A percentile compares a stretch with the other conserved stretches of the same genome.
These are phyloP conservation scores for Telenomus remus DNA, from an alignment of 1,140 invertebrate species.

Conservation along the genomic window DNA sequence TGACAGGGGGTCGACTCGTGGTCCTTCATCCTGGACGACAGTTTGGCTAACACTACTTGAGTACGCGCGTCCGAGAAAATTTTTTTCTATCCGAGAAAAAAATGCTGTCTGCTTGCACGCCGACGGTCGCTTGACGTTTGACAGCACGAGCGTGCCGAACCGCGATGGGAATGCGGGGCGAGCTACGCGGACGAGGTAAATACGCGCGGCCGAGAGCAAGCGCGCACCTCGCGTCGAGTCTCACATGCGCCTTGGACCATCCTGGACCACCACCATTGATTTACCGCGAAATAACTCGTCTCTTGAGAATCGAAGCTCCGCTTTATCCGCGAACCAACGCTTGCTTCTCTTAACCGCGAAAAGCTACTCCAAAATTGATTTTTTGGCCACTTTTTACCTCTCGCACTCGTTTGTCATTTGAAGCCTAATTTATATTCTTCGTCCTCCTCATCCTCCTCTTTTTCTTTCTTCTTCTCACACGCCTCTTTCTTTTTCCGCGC, in stretches of 20 bases:
- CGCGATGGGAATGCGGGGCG: constrained; percentile 16
- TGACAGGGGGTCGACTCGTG: constrained; percentile 65
- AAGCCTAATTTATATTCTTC: neutral
- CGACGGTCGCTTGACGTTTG: constrained; percentile 10
- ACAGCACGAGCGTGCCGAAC: constrained; percentile 1
- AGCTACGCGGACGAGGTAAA: constrained; percentile 39
- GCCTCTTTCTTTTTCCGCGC: too few relatives aligned
- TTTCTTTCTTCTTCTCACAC: neutral
- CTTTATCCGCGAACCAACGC: constrained; percentile 5
- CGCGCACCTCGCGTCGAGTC: constrained; percentile 46
- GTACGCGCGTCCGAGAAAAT: constrained; percentile 17
- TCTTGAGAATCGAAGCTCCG: constrained; percentile 38
- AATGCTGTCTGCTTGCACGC: neutral
- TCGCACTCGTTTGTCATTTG: neutral
- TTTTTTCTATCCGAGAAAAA: too few relatives aligned
- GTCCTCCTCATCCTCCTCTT: neutral
- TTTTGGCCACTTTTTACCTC: neutral
- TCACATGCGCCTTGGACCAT: constrained; percentile 64
- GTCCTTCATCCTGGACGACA: constrained; percentile 65
- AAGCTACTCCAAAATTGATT: constrained; percentile 16
- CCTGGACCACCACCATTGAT: constrained; percentile 64
- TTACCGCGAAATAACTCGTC: constrained; percentile 54
- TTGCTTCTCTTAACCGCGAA: constrained; percentile 11
- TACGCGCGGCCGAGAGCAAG: constrained; percentile 41
- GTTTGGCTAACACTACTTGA: constrained; percentile 1